Percentiles rank a stretch among this genome's conserved stretches.
Evolutionary conservation across 2,113 vertebrate species (phyloP).

Genomic region (Ibidorhyncha struthersii): DNA sequence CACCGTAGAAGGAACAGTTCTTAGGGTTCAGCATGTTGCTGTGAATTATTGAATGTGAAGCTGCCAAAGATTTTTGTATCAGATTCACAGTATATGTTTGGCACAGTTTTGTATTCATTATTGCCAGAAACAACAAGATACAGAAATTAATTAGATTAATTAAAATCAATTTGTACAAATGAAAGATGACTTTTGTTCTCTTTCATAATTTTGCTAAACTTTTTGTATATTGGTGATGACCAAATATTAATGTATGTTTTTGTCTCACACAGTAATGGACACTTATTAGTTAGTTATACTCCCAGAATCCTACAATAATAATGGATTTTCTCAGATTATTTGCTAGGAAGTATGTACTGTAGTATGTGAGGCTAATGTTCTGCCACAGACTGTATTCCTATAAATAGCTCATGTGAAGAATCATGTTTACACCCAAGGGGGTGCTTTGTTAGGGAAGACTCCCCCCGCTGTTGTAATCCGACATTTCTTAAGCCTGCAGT

Average conservation of each 20-base stretch:
- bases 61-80: neutral
- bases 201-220: neutral
- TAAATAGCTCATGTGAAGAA: neutral
- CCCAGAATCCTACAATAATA: neutral
- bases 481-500: neutral
- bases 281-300: neutral
- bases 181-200: neutral
- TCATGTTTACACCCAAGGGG: neutral
- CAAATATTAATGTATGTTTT: neutral
- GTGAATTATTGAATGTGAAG: neutral
- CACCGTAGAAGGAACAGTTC: neutral
- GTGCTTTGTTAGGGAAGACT: neutral
- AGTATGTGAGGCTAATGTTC: neutral
- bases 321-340: neutral
- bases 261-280: neutral
- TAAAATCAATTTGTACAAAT: neutral
- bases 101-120: neutral
- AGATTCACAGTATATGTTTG: neutral
- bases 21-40: neutral
- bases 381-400: neutral
- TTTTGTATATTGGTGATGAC: neutral
- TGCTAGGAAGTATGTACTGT: neutral
- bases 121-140: neutral
- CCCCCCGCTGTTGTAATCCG: accelerated
- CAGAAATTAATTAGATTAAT: neutral